A percentile compares a stretch with the other conserved stretches of the same genome.
Conservation (phyloP, 2,113 vertebrate species). For the Sebastes schlegelii region DNA sequence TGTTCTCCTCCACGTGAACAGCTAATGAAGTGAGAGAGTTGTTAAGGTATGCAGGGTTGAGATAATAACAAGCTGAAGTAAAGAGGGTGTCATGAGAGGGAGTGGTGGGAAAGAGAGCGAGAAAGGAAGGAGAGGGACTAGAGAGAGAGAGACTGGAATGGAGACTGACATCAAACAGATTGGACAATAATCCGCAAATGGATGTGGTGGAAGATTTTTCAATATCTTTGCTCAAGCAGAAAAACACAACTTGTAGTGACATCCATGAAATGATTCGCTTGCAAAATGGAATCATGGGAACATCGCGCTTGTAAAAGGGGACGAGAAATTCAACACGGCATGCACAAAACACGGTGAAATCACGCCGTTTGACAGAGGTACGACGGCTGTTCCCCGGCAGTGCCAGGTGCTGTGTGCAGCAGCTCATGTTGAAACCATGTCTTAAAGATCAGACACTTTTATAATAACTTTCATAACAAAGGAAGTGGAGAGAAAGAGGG, state of each 20-base stretch:
- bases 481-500: not conserved
- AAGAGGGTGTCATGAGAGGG: conserved; percentile 14
- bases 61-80: conserved; percentile 51
- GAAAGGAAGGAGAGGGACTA: conserved; percentile 9
- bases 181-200: conserved; percentile 73
- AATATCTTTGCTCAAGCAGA: conserved; percentile 65
- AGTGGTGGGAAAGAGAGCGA: not conserved
- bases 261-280: conserved; percentile 62
- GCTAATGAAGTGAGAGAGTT: conserved; percentile 63
- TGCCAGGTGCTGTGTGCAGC: conserved; percentile 4
- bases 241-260: conserved; percentile 67
- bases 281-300: conserved; percentile 66
- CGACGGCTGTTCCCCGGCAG: not conserved
- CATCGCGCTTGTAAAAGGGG: conserved; percentile 18
- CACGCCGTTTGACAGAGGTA: conserved; percentile 31
- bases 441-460: conserved; percentile 26
- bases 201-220: conserved; percentile 64
- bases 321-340: conserved; percentile 26
- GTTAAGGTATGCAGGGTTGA: conserved; percentile 46
- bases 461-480: conserved; percentile 16
- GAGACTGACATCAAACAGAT: conserved; percentile 67
- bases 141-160: conserved; percentile 37
- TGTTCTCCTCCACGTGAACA: conserved; percentile 31
- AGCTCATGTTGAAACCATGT: conserved; percentile 10
- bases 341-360: conserved; percentile 45